phyloP scores from a whole-genome alignment of 2,113 vertebrate genomes.

The Rhinopomastus cyanomelas region DNA sequence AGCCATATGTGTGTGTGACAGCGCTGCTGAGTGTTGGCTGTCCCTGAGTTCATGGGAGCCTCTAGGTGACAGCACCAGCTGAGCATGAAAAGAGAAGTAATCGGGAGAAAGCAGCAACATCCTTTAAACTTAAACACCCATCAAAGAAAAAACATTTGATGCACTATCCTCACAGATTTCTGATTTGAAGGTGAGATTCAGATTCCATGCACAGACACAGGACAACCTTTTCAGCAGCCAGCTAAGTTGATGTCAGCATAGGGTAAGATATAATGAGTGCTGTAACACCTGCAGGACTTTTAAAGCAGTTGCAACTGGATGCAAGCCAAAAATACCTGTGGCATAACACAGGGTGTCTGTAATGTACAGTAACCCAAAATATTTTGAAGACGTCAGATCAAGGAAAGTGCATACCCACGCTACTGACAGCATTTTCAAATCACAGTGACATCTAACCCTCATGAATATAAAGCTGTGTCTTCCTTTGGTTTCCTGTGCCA shows the following conservation, averaged over 20 bases:
- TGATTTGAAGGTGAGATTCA: background rate
- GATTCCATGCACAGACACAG: background rate
- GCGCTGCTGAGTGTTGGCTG: background rate
- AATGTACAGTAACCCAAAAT: background rate
- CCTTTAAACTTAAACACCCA: background rate
- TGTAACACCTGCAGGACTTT: background rate
- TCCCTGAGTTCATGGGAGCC: fast-evolving
- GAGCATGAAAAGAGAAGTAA: background rate
- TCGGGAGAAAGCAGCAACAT: background rate
- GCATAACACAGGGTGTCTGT: background rate
- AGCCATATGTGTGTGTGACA: background rate
- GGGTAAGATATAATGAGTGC: background rate
- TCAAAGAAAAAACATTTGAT: background rate
- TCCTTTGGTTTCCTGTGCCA: background rate
- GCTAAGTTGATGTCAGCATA: background rate
- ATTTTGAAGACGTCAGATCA: background rate
- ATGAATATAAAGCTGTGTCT: background rate
- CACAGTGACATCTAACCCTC: background rate
- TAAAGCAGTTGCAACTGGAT: background rate
- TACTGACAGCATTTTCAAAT: constrained; percentile 14
- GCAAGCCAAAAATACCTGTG: background rate
- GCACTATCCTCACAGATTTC: background rate
- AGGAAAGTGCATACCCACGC: background rate
- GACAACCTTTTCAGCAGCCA: background rate
- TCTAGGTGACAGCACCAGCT: background rate